Evolutionary conservation across 2,113 vertebrate genomes (phyloP), one percentile per base, ranked within the genome.

Genomic region (Tychaedon coryphoeus): DNA sequence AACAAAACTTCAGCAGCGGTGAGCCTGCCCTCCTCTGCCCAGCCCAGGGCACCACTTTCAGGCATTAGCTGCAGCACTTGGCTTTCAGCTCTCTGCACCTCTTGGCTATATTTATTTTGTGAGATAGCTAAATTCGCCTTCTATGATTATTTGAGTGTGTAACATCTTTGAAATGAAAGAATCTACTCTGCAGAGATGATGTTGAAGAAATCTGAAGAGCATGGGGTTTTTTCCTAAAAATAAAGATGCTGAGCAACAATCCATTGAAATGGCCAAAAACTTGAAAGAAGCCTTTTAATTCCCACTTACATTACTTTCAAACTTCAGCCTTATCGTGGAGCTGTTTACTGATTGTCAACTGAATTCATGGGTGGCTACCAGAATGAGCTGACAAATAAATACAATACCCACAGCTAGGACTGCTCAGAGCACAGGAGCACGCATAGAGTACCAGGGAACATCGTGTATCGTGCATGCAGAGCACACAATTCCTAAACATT

Each of bases 341-440:
- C 83, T 95, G 90, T 96, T 96, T 96, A 95, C 86, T 70, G 83
- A 94, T 86, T 96, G 91, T 94, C 96, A 95, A 96, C 86, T 91
- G 91, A 89, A 97, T 70, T 96, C 87, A 94, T 10, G 20, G 88
- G 89, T 2, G 11, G 81, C 94, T 95, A 95, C 77, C 65, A 93
- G 93, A 96, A 96, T 15, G 31, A 93, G 95, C 81, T 96, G 84
- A 96, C 95, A 97, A 97, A 97, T 90, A 97, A 94, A 96, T 92
- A 97, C 91, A 96, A 95, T 94, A 97, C 84, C 91, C 78, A 71
- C 80, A 97, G 93, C 94, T 86, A 97, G 94, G 96, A 93, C 91
- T 95, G 96, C 92, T 97, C 95, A 93, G 93, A 97, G 96, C 94
- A 89, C 92, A 79, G 75, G 82, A 94, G 96, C 64, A 51, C 47